Conservation (phyloP, 2,113 vertebrate species). For the Ornithorhynchus anatinus region DNA sequence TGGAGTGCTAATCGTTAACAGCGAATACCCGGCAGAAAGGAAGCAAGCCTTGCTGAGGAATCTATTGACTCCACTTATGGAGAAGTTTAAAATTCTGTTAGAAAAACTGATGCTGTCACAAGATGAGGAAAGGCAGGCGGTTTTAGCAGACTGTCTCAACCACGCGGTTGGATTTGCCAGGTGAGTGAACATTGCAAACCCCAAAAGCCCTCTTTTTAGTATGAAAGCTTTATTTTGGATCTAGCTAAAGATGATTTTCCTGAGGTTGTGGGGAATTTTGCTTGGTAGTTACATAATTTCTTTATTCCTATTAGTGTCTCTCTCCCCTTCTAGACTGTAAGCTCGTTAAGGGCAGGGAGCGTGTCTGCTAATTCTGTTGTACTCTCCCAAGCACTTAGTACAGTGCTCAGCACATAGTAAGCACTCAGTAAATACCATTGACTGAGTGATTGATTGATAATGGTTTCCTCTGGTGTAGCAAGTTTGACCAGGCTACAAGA, state of each 20-base stretch:
- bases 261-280: neutral
- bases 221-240: neutral
- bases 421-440: too few species aligned
- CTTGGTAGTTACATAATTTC: neutral
- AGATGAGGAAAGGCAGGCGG: slow-evolving; percentile 87
- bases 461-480: neutral
- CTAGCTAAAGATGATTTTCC: neutral
- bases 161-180: slow-evolving; percentile 97
- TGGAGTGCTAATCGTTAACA: slow-evolving; percentile 92
- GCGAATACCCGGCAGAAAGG: slow-evolving; percentile 87
- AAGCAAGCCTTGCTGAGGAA: slow-evolving; percentile 94
- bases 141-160: slow-evolving; percentile 90
- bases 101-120: slow-evolving; percentile 85
- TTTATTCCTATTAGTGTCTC: too few species aligned
- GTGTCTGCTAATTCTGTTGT: too few species aligned
- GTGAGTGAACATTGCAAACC: too few species aligned
- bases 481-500: too few species aligned
- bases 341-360: too few species aligned
- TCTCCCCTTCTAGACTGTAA: too few species aligned
- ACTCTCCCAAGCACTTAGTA: too few species aligned
- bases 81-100: slow-evolving; percentile 90
- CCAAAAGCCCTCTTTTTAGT: neutral
- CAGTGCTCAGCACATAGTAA: too few species aligned
- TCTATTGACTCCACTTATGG: slow-evolving; percentile 89
- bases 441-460: too few species aligned